Evolutionary conservation across 2,113 vertebrate genomes (phyloP).

Genomic region (Rostratula benghalensis): DNA sequence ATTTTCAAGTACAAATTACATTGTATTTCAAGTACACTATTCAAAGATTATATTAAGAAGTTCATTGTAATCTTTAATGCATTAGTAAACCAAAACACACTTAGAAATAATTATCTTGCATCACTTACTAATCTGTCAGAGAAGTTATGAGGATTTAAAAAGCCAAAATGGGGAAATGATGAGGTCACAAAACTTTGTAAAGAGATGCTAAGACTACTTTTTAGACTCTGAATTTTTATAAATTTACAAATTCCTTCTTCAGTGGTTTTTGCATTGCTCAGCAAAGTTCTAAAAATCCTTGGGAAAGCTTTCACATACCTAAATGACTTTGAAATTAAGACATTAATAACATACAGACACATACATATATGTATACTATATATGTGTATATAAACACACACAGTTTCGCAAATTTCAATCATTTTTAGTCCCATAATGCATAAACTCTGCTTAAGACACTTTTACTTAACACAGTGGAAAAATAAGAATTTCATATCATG

Average conservation of each 20-base stretch:
- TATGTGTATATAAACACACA: neutral
- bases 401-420: slow-evolving; percentile 20
- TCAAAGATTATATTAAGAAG: neutral
- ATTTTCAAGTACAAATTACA: neutral
- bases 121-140: neutral
- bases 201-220: neutral
- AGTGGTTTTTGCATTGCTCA: slow-evolving; percentile 4
- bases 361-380: neutral
- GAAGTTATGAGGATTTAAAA: neutral
- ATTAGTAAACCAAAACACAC: neutral
- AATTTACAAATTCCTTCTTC: neutral
- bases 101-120: neutral
- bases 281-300: slow-evolving; percentile 21
- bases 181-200: neutral
- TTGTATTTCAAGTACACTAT: neutral
- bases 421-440: slow-evolving; percentile 24
- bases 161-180: neutral
- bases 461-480: slow-evolving; percentile 47
- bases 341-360: neutral
- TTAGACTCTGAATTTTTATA: neutral
- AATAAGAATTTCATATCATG: slow-evolving; percentile 53
- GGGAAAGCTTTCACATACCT: slow-evolving; percentile 11
- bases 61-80: neutral
- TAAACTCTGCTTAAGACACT: slow-evolving; percentile 29
- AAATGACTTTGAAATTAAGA: slow-evolving; percentile 45